Percentiles rank a stretch among this genome's conserved stretches.
Conservation (phyloP, 1,140 invertebrate species). For the Bombus vancouverensis region DNA sequence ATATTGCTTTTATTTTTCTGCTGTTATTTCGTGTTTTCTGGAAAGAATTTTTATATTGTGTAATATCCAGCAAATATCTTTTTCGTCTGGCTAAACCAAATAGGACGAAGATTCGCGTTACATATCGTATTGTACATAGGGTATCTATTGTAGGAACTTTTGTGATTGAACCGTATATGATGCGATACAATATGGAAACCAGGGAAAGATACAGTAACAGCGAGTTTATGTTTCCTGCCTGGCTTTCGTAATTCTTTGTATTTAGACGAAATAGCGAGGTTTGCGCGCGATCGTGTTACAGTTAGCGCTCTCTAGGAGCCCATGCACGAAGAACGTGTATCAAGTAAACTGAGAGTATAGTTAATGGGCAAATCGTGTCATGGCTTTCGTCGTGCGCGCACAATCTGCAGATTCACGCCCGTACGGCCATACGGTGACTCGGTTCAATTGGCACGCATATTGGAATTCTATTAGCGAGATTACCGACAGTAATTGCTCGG, state of each 20-base stretch:
- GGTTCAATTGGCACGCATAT: constrained; percentile 75
- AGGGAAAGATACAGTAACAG: no score
- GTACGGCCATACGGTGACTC: constrained; percentile 60
- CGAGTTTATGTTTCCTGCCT: background rate
- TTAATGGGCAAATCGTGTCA: constrained; percentile 72
- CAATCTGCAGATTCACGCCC: constrained; percentile 60
- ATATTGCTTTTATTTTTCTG: background rate
- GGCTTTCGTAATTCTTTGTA: background rate
- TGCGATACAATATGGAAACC: no score
- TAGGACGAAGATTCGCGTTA: background rate
- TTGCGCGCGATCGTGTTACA: background rate
- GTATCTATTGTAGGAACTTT: background rate
- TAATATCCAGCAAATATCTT: background rate
- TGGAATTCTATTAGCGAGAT: constrained; percentile 75
- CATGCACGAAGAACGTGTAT: background rate
- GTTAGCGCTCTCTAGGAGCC: background rate
- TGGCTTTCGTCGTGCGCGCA: constrained; percentile 67
- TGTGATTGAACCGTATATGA: background rate
- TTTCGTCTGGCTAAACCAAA: background rate
- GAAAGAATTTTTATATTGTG: background rate
- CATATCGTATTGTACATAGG: background rate
- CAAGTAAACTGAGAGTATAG: constrained; percentile 48
- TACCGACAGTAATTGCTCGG: constrained; percentile 73
- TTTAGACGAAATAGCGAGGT: background rate
- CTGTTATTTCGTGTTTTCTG: background rate